These are phyloP conservation scores for Euproctis similis DNA, from an alignment of 2,888 invertebrate species.

Conservation along the genomic window DNA sequence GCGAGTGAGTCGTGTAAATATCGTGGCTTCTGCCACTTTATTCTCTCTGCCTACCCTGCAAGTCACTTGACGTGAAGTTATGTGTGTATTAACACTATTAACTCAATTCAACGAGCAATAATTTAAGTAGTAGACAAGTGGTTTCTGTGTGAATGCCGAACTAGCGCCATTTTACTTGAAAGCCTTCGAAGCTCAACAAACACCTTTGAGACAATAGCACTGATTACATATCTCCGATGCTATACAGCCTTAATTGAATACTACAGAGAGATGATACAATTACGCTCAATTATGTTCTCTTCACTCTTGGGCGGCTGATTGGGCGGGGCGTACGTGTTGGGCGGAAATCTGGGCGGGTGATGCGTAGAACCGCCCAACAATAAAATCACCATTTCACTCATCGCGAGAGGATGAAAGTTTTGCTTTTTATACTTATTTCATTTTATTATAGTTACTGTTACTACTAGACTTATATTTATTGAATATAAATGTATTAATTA, in stretches of 20 bases:
- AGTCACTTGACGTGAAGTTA: too few relatives aligned
- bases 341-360: slow-evolving; percentile 55
- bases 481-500: slow-evolving; percentile 6
- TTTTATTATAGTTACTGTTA: too few relatives aligned
- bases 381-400: slow-evolving; percentile 29
- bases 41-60: too few relatives aligned
- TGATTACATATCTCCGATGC: slow-evolving; percentile 40
- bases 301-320: slow-evolving; percentile 37
- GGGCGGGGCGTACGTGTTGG: slow-evolving; percentile 51
- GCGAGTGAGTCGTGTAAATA: too few relatives aligned
- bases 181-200: slow-evolving; percentile 2
- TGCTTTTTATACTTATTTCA: too few relatives aligned
- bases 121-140: too few relatives aligned
- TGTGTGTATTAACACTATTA: too few relatives aligned
- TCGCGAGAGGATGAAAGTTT: slow-evolving; percentile 11
- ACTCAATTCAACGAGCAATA: too few relatives aligned
- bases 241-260: slow-evolving; percentile 55
- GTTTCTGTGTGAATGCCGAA: too few relatives aligned
- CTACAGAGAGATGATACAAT: slow-evolving; percentile 53
- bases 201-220: slow-evolving; percentile 46
- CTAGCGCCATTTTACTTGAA: background rate
- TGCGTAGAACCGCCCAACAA: slow-evolving; percentile 46
- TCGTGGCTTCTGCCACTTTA: too few relatives aligned
- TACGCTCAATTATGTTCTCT: slow-evolving; percentile 57
- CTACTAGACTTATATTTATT: slow-evolving; percentile 16